Evolutionary conservation across 2,888 invertebrate genomes (phyloP), one percentile per base, ranked within the genome.

Genomic region (Alsophila aescularia): DNA sequence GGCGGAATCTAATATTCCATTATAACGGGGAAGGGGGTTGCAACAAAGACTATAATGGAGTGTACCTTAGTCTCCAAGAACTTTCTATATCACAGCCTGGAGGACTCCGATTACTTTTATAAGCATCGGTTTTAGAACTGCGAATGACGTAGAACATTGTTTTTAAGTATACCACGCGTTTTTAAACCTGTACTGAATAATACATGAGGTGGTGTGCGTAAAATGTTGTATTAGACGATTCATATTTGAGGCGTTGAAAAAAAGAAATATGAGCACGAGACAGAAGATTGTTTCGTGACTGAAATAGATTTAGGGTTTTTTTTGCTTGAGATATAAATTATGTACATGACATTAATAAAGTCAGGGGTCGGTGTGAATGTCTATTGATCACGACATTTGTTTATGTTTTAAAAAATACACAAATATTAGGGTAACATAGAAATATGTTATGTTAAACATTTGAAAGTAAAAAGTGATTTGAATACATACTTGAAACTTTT

Each of bases 1-100:
- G 77, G 77, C 70, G 63, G 75, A 81, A 85, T 88, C 81, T 86
- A 87, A 88, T 86, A 87, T 87, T 87, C 85, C 79, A 87, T 86
- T 86, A 83, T 80, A 77, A 80, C 70, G 70, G 70, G n/a, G 75
- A 81, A 81, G 75, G 70, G 73, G 79, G 73, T 72, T 72, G 69
- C 70, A 75, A 78, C 78, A 81, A 81, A 79, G 64, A 67, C 77
- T 63, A 65, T 84, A 80, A 84, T 82, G 68, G 75, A 82, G 80
- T 79, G 71, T 77, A 76, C 75, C 72, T 79, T 60, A 67, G 67
- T 68, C 67, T 64, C 71, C 10, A 15, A 53, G 53, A 58, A 57
- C 50, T 50, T 58, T 48, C 36, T 42, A 51, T 52, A 60, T 45
- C 50, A 41, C 41, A 21, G 44, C 37, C 4, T 42, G 35, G 35